Base-by-base conservation (phyloP, 2,888 invertebrate species). In the Microplitis deprimator region DNA sequence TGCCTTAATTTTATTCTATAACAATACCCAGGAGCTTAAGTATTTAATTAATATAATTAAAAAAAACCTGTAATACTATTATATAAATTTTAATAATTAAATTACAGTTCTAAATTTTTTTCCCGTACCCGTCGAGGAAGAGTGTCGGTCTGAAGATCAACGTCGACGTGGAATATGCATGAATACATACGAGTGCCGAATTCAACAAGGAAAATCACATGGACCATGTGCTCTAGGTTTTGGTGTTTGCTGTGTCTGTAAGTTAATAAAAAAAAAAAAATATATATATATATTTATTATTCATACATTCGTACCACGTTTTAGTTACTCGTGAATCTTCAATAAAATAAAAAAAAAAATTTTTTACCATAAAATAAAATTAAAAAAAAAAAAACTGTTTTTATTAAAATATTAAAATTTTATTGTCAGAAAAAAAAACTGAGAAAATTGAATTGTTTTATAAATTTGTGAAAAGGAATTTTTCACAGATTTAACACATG, bases 171-270 rank as follows among this genome's bases (percentile, higher is more conserved):
- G 96, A 75, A 92, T 94, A 84, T 96, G 96, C 89, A 93, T 96
- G 90, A 96, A 96, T 90, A 93, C 95, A 17, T 96, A 96, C 90
- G 96, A 96, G 89, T 96, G 96, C 83, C 92, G 94, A 10, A 94
- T 95, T 85, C 92, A 95, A 84, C 93, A 94, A 75, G 93, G 93
- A n/a, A 89, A 90, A 82, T 93, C 96, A 0, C 92, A 93, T 60
- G 96, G 96, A 0, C 93, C 94, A 83, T 96, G 96, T 85, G 96
- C 96, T 0, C 92, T 95, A 79, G 96, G 96, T 7, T 95, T 96
- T 81, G 96, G 96, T 0, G 96, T 96, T 8, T 96, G 96, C 87
- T 96, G 96, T 89, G 93, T 96, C 75, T 96, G 96, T 96, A 89
- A 93, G 95, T 94, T 83, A 76, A 74, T 67, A 65, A 72, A 20